A percentile compares a stretch with the other conserved stretches of the same genome.
These are phyloP conservation scores for Falco peregrinus DNA, from an alignment of 2,797 vertebrate species.

Conservation along the genomic window DNA sequence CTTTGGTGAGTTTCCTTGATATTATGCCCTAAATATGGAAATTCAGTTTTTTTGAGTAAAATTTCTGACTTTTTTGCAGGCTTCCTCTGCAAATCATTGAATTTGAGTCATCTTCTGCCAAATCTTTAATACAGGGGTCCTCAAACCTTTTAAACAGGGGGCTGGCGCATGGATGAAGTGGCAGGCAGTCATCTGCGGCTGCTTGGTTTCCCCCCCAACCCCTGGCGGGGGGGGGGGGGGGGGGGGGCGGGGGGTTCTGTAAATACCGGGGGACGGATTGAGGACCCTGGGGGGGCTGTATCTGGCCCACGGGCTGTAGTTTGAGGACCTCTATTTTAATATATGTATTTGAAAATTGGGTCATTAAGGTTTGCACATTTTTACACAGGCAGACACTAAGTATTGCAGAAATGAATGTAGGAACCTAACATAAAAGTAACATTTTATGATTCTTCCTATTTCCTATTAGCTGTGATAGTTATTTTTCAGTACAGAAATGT, in stretches of 20 bases:
- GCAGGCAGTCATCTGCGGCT: too few relatives aligned
- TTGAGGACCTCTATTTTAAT: too few relatives aligned
- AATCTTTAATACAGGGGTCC: not conserved
- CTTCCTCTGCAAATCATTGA: not conserved
- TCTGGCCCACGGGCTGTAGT: too few relatives aligned
- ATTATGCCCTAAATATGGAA: not conserved
- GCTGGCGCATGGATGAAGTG: too few relatives aligned
- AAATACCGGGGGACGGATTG: too few relatives aligned
- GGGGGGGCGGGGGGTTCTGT: too few relatives aligned
- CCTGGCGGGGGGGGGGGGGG: too few relatives aligned
- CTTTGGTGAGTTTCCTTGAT: not conserved
- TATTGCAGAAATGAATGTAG: not conserved
- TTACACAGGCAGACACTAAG: not conserved
- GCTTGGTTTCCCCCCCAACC: too few relatives aligned
- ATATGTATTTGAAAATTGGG: not conserved
- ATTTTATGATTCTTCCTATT: not conserved
- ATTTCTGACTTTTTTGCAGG: not conserved
- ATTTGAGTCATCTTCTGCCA: not conserved
- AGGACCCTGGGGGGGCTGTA: too few relatives aligned
- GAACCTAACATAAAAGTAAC: not conserved
- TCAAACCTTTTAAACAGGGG: too few relatives aligned
- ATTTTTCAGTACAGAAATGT: not conserved
- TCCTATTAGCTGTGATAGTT: not conserved
- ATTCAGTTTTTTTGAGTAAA: not conserved
- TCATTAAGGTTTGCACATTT: not conserved